These are phyloP conservation scores for Irena cyanogastra DNA, from an alignment of 2,113 vertebrate species.

Conservation along the genomic window DNA sequence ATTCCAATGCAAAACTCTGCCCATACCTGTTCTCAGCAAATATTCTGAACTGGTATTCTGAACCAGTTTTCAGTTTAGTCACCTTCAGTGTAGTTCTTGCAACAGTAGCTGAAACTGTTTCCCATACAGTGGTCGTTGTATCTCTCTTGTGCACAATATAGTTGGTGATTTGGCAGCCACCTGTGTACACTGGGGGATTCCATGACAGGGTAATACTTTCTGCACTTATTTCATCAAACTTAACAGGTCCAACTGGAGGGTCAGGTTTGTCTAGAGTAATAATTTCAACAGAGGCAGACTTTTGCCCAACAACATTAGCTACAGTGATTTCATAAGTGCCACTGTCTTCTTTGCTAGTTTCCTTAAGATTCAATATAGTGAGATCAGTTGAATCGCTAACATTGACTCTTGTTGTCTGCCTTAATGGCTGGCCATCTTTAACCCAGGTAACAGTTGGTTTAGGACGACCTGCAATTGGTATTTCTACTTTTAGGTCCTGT, in stretches of 20 bases:
- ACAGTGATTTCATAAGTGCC: constrained; percentile 89
- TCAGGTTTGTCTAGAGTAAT: constrained; percentile 95
- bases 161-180: constrained; percentile 94
- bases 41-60: constrained; percentile 97
- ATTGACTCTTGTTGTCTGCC: constrained; percentile 92
- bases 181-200: constrained; percentile 87
- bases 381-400: constrained; percentile 77
- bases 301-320: constrained; percentile 86
- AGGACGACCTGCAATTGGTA: constrained; percentile 91
- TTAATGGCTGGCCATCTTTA: constrained; percentile 87
- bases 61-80: constrained; percentile 88
- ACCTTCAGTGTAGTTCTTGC: constrained; percentile 92
- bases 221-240: constrained; percentile 91
- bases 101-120: constrained; percentile 86
- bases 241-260: constrained; percentile 91
- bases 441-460: constrained; percentile 89
- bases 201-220: constrained; percentile 92
- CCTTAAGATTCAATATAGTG: constrained; percentile 88
- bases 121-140: constrained; percentile 89
- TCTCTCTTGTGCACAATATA: constrained; percentile 97
- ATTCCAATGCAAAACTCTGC: constrained; percentile 92
- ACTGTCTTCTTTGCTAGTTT: constrained; percentile 87
- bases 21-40: constrained; percentile 97
- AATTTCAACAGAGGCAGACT: constrained; percentile 86
- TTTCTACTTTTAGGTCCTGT: constrained; percentile 88